These are phyloP conservation scores for Xenus cinereus DNA, from an alignment of 2,113 vertebrate species.

Conservation along the genomic window DNA sequence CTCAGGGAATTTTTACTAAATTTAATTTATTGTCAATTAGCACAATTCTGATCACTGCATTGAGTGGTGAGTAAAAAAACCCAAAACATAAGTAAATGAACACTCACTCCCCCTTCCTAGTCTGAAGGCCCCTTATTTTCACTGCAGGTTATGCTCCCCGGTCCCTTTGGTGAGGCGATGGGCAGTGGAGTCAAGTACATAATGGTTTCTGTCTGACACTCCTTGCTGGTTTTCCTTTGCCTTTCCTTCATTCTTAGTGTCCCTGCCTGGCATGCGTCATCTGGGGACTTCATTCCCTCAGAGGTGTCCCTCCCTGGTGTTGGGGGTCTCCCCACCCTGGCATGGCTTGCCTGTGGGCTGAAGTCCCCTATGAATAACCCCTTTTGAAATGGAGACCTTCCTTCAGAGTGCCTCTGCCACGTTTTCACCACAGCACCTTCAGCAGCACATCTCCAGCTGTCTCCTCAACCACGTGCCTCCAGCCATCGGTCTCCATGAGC, in stretches of 20 bases:
- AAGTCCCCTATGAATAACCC: fast-evolving
- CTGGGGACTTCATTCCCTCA: neutral
- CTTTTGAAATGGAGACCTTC: neutral
- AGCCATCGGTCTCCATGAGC: neutral
- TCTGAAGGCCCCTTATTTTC: neutral
- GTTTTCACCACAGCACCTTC: neutral
- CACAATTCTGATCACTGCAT: neutral
- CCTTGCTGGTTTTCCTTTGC: neutral
- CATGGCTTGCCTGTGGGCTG: neutral
- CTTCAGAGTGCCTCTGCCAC: neutral
- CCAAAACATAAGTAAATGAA: neutral
- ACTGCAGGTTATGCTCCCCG: neutral
- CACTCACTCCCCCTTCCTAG: neutral
- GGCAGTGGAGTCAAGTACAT: neutral
- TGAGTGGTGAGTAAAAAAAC: neutral
- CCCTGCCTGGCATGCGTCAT: neutral
- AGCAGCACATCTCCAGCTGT: neutral
- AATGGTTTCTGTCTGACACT: neutral
- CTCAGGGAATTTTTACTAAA: neutral
- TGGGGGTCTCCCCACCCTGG: neutral
- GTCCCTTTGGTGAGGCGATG: neutral
- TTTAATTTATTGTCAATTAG: neutral
- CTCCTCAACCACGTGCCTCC: fast-evolving
- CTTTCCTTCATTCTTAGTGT: neutral
- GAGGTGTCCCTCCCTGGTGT: fast-evolving